Conservation (phyloP, 2,797 vertebrate species). For the Danio kyathit region DNA sequence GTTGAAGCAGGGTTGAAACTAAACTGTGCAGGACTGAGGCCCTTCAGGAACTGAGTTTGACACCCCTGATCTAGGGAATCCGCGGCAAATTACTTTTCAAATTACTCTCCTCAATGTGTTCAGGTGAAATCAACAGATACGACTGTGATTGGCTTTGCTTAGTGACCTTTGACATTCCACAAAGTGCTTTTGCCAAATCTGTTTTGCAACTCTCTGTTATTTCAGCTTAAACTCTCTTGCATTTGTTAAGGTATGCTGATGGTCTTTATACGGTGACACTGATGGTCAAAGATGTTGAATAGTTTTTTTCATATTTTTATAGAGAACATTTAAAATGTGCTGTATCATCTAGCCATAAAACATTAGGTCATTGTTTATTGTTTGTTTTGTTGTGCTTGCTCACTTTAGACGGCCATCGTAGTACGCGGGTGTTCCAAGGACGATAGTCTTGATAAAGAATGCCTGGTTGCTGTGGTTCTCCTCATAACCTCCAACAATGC, state of each 20-base stretch:
- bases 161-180: no score
- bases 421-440: conserved; percentile 97
- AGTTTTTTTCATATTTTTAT: background rate
- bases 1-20: no score
- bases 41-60: no score
- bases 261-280: no score
- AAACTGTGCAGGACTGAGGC: no score
- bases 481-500: conserved; percentile 97
- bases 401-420: conserved; percentile 97
- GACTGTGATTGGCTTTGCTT: no score
- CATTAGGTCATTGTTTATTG: conserved; percentile 17
- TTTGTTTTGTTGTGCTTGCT: conserved; percentile 69
- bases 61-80: background rate
- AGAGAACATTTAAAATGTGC: conserved; percentile 7
- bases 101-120: background rate
- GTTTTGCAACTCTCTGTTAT: no score
- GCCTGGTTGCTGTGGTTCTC: conserved; percentile 97
- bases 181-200: no score
- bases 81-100: background rate
- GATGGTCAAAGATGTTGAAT: background rate
- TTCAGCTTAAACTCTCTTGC: no score
- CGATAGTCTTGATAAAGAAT: conserved; percentile 99
- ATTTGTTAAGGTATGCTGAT: no score
- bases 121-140: no score
- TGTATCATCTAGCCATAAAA: background rate